phyloP scores from a whole-genome alignment of 2,113 vertebrate genomes.

The Lynx canadensis region DNA sequence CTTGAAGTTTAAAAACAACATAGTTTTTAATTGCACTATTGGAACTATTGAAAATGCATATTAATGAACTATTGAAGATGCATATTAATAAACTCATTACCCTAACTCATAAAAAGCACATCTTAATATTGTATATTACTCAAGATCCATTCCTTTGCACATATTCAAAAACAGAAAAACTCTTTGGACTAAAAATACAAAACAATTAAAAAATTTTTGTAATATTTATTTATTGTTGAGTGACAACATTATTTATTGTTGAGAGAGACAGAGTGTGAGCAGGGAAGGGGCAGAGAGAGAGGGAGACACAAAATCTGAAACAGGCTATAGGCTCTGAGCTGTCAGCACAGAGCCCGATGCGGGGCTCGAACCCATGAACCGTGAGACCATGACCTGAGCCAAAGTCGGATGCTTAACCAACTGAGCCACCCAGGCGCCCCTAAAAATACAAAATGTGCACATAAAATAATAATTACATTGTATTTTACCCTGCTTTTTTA shows the following conservation, averaged over 20 bases:
- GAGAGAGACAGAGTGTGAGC: too few relatives aligned
- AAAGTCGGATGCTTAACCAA: too few relatives aligned
- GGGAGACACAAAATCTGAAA: too few relatives aligned
- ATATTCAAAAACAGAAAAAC: background rate
- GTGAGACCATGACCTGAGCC: too few relatives aligned
- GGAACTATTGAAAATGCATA: conserved; percentile 1
- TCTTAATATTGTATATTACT: background rate
- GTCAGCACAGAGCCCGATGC: too few relatives aligned
- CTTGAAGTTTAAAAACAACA: background rate
- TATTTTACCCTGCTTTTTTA: background rate
- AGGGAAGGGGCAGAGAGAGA: too few relatives aligned
- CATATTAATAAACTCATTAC: background rate
- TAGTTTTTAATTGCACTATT: background rate
- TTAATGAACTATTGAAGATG: background rate
- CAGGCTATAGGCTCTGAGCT: too few relatives aligned
- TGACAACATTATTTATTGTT: too few relatives aligned
- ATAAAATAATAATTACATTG: background rate
- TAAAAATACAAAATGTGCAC: background rate
- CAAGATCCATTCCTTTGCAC: background rate
- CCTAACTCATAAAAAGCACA: background rate
- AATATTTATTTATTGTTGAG: too few relatives aligned
- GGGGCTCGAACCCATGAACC: too few relatives aligned
- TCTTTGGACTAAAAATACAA: background rate
- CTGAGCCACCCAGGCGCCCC: too few relatives aligned
- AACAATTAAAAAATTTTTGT: background rate